phyloP scores from a whole-genome alignment of 2,113 vertebrate genomes.

The Mugil cephalus region DNA sequence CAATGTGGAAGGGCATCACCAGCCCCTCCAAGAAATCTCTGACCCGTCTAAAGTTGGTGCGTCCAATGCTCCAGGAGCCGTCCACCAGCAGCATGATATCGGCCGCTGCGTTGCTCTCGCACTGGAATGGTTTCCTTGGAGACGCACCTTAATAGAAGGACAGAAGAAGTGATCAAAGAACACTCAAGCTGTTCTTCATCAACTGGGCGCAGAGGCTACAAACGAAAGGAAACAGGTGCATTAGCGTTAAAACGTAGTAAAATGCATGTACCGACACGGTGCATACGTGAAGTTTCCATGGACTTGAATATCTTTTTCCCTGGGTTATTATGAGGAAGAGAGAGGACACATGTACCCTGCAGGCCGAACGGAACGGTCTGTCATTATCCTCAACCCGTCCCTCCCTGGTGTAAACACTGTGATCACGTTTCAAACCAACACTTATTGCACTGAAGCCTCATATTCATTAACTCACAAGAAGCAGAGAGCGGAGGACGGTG shows the following conservation, averaged over 20 bases:
- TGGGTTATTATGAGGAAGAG: slow-evolving; percentile 13
- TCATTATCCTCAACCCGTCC: slow-evolving; percentile 63
- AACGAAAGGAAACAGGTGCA: slow-evolving; percentile 41
- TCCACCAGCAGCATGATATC: slow-evolving; percentile 92
- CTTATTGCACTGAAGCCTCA: slow-evolving; percentile 35
- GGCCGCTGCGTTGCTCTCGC: slow-evolving; percentile 75
- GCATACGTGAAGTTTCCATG: slow-evolving; percentile 16
- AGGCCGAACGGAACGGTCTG: slow-evolving; percentile 42
- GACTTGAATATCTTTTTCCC: slow-evolving; percentile 23
- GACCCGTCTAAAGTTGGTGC: slow-evolving; percentile 92
- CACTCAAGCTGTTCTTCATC: not conserved
- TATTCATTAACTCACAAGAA: slow-evolving; percentile 1
- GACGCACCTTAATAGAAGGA: slow-evolving; percentile 58
- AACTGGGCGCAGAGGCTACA: not conserved
- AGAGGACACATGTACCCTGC: slow-evolving; percentile 41
- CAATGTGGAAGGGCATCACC: slow-evolving; percentile 89
- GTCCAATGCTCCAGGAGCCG: slow-evolving; percentile 96
- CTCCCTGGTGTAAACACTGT: slow-evolving; percentile 59
- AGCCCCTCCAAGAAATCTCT: slow-evolving; percentile 91
- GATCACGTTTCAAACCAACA: slow-evolving; percentile 57
- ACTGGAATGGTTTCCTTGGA: slow-evolving; percentile 82
- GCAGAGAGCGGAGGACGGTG: not conserved
- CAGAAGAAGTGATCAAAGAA: not conserved
- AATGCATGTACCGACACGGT: slow-evolving; percentile 23
- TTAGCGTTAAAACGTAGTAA: not conserved